phyloP scores from a whole-genome alignment of 2,113 vertebrate genomes.

The Python bivittatus region DNA sequence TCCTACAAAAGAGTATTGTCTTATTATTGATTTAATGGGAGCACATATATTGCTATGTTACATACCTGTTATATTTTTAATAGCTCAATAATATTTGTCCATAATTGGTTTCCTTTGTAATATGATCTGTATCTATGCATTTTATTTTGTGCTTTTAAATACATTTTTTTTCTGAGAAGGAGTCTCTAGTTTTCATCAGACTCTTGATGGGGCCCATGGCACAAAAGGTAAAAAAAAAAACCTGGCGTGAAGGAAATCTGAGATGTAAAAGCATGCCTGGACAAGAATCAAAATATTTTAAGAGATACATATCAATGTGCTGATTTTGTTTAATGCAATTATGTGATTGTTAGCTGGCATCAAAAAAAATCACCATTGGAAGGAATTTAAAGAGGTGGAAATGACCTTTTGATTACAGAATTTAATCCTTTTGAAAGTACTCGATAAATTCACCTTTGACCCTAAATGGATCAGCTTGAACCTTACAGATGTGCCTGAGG shows the following conservation, averaged over 20 bases:
- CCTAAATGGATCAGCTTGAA: neutral
- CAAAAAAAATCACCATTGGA: neutral
- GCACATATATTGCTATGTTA: neutral
- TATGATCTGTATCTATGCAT: neutral
- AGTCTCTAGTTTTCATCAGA: neutral
- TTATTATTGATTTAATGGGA: neutral
- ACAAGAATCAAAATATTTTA: neutral
- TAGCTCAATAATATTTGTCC: neutral
- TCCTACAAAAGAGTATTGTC: neutral
- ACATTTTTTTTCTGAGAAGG: neutral
- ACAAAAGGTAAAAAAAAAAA: neutral
- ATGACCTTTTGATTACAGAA: neutral
- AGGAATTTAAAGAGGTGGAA: neutral
- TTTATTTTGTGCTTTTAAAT: neutral
- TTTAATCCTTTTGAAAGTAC: neutral
- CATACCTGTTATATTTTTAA: neutral
- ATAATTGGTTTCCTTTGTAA: neutral
- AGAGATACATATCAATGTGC: neutral
- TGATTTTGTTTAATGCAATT: neutral
- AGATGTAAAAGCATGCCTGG: neutral
- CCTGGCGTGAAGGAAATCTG: neutral
- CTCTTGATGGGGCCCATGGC: neutral
- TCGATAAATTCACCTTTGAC: neutral
- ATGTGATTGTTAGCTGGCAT: neutral
- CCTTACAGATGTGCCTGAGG: neutral